Base-by-base conservation (phyloP, 2,888 invertebrate species). In the Diarsia rubi region DNA sequence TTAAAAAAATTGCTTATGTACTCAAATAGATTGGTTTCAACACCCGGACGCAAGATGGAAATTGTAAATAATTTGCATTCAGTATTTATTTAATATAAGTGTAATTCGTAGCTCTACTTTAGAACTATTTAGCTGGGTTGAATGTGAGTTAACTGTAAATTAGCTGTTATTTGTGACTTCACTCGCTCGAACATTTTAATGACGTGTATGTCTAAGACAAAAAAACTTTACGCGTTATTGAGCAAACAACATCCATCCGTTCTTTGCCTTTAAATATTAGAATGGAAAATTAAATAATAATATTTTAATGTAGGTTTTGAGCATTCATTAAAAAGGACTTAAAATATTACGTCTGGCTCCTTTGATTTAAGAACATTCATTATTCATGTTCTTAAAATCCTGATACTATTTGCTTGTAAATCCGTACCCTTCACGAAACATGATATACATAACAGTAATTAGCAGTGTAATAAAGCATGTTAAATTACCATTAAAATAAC, bases 1-100 rank as follows among this genome's bases (percentile, higher is more conserved):
- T 59, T 70, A 76, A 57, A 49, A 63, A 81, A 69, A 76, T 69
- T 76, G 49, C 37, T 52, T 62, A 62, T 31, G 54, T 76, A 69
- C 62, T 79, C 49, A 82, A 70, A 57, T 37, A 24, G 59, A 82
- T 82, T 80, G 78, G 70, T 64, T 71, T 49, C 44, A 37, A 47
- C 64, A 71, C 31, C n/a, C 60, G 54, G 44, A 19, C 37, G 52
- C 11, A 44, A 49, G n/a, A 59, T 47, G 3, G 31, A 57, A 69
- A 54, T n/a, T 19, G 12, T 60, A 24, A 16, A 62, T 47, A 57
- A 60, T 73, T 73, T 70, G 64, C 63, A 69, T 57, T 27, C 5
- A 54, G 4, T 47, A 47, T 49, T 47, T 62, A 45, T 54, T 47
- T 47, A 11, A 21, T 31, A 16, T 9, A 59, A 3, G 14, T 74